Evolutionary conservation across 2,113 vertebrate species (phyloP), one percentile per base, ranked within the genome.

Genomic region (Mesembrinibis cayennensis): DNA sequence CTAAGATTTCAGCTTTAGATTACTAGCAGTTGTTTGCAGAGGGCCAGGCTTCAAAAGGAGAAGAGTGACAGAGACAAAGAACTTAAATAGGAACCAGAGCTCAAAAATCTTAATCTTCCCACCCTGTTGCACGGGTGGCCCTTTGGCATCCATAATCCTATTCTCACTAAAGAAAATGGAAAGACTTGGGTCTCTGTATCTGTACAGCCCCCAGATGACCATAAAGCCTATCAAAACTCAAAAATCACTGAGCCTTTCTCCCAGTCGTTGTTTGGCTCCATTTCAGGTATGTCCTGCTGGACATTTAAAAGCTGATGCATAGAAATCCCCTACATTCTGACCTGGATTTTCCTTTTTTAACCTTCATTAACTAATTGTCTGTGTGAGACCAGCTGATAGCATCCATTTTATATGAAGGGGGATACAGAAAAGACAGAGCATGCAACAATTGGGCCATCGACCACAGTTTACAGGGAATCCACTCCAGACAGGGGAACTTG

Each of bases 21-120:
- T 95, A 93, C 66, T 85, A 91, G 94, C 78, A 97, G 63, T 58
- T 95, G 81, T 95, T 95, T 97, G 69, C 69, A 95, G 72, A 79
- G 62, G 67, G 85, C 52, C 79, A 70, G 17, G 70, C 90, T 97
- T 97, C 96, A 96, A 96, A 96, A 96, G 52, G 9, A 90, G 69
- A 87, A 93, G 77, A 93, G 77, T 82, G 56, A 94, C 20, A 67
- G 53, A 76, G 47, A 55, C 52, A 91, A 96, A 92, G 84, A 94
- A 40, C 27, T 96, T 94, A 76, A 94, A 94, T 89, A 86, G 56
- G 63, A 96, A 88, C 76, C 78, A 97, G 92, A 98, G 55, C 86
- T 94, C 82, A 84, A 82, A 92, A 94, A 70, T 50, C 40, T 82
- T 77, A 32, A 94, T 73, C 63, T 87, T 93, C 93, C 78, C 89